These are phyloP conservation scores for Poeciliopsis turrubarensis DNA, from an alignment of 2,113 vertebrate species.

Conservation along the genomic window DNA sequence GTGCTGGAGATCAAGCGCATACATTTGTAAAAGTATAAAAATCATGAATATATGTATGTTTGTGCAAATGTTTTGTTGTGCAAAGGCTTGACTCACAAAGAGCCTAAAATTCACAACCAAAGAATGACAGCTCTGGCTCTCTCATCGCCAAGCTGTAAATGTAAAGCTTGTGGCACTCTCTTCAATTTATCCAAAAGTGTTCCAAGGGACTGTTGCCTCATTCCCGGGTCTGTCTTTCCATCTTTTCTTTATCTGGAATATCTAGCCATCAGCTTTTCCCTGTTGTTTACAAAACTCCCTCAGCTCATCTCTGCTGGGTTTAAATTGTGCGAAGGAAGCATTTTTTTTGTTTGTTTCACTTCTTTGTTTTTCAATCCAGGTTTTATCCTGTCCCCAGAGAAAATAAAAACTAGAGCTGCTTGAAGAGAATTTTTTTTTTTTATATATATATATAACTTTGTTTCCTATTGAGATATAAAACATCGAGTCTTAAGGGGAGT, in stretches of 20 bases:
- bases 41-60: slow-evolving; percentile 63
- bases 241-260: slow-evolving; percentile 55
- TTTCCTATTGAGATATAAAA: slow-evolving; percentile 36
- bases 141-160: slow-evolving; percentile 22
- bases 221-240: slow-evolving; percentile 34
- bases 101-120: slow-evolving; percentile 56
- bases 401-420: slow-evolving; percentile 47
- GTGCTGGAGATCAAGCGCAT: slow-evolving; percentile 43
- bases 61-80: slow-evolving; percentile 45
- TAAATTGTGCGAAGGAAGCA: slow-evolving; percentile 69
- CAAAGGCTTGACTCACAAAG: slow-evolving; percentile 16
- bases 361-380: slow-evolving; percentile 56
- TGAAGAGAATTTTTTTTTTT: slow-evolving; percentile 45
- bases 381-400: slow-evolving; percentile 63
- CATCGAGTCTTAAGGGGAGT: slow-evolving; percentile 51
- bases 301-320: slow-evolving; percentile 63
- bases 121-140: slow-evolving; percentile 44
- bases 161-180: slow-evolving; percentile 24
- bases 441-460: background rate
- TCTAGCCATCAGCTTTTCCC: slow-evolving; percentile 63
- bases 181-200: slow-evolving; percentile 57
- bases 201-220: slow-evolving; percentile 39
- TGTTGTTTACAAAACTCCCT: slow-evolving; percentile 65
- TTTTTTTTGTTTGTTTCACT: slow-evolving; percentile 41
- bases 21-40: slow-evolving; percentile 30